These are phyloP conservation scores for Platyscapa corneri DNA, from an alignment of 1,140 invertebrate genomes.

Conservation along the genomic window DNA sequence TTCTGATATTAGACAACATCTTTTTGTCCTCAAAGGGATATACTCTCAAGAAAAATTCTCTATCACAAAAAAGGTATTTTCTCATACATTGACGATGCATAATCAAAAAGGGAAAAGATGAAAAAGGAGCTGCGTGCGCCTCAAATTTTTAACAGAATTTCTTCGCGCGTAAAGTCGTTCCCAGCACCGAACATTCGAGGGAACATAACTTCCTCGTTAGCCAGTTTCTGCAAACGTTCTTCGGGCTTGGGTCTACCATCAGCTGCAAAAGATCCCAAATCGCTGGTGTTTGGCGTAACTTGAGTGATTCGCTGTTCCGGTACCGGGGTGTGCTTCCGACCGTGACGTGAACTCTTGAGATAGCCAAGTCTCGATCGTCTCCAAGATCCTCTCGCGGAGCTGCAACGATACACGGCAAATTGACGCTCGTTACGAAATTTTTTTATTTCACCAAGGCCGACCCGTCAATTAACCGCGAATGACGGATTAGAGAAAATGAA, in stretches of 20 bases:
- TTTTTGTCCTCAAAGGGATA: background rate
- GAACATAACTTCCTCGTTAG: conserved; percentile 5
- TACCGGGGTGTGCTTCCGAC: background rate
- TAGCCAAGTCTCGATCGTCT: conserved; percentile 14
- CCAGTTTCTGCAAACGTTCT: conserved; percentile 25
- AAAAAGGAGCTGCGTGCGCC: background rate
- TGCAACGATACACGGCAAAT: background rate
- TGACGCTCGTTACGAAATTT: background rate
- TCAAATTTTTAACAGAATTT: conserved; percentile 39
- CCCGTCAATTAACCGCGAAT: background rate
- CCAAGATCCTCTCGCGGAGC: background rate
- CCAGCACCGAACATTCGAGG: background rate
- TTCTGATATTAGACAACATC: background rate
- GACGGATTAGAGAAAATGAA: background rate
- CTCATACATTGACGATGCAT: background rate
- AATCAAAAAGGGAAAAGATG: background rate
- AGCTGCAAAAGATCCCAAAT: conserved; percentile 13
- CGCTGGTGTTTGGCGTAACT: background rate
- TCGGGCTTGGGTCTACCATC: conserved; percentile 12
- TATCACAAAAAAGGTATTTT: background rate
- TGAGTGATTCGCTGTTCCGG: background rate
- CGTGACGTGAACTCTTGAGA: background rate
- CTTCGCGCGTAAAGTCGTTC: conserved; percentile 42
- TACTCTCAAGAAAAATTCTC: background rate
- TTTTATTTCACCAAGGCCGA: background rate